Percentiles rank a stretch among this genome's conserved stretches.
Conservation (phyloP, 2,888 invertebrate species). For the Chelonus formosanus region DNA sequence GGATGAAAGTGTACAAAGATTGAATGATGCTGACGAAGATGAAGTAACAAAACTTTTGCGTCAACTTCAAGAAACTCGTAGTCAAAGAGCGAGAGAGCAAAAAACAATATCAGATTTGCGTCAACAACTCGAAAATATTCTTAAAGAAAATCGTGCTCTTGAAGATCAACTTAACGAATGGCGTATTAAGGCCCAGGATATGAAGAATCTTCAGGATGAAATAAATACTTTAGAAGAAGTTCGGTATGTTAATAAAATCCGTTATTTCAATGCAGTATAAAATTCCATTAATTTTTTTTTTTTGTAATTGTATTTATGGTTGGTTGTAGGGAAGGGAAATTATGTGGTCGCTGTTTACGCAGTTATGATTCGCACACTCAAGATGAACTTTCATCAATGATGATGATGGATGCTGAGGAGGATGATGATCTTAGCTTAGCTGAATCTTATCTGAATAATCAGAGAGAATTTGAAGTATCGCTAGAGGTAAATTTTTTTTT, state of each 20-base stretch:
- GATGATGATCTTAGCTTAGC: slow-evolving; percentile 77
- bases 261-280: not conserved
- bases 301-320: not conserved
- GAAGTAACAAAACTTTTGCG: slow-evolving; percentile 70
- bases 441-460: slow-evolving; percentile 58
- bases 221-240: slow-evolving; percentile 86
- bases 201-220: slow-evolving; percentile 85
- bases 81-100: slow-evolving; percentile 76
- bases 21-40: slow-evolving; percentile 50
- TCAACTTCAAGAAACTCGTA: slow-evolving; percentile 77
- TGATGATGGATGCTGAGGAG: slow-evolving; percentile 76
- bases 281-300: not conserved
- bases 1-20: slow-evolving; percentile 42
- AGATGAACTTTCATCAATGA: slow-evolving; percentile 72
- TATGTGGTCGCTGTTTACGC: slow-evolving; percentile 82
- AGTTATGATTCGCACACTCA: slow-evolving; percentile 69
- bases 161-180: slow-evolving; percentile 76
- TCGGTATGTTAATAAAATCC: slow-evolving; percentile 68
- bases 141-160: slow-evolving; percentile 76
- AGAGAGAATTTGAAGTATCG: slow-evolving; percentile 48
- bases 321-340: slow-evolving; percentile 77
- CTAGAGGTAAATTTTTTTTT: slow-evolving; percentile 50
- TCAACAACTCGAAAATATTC: slow-evolving; percentile 77
- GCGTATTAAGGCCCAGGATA: slow-evolving; percentile 76
- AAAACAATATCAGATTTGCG: slow-evolving; percentile 78